Conservation (phyloP, 2,797 vertebrate genomes). For the Chiloscyllium punctatum region DNA sequence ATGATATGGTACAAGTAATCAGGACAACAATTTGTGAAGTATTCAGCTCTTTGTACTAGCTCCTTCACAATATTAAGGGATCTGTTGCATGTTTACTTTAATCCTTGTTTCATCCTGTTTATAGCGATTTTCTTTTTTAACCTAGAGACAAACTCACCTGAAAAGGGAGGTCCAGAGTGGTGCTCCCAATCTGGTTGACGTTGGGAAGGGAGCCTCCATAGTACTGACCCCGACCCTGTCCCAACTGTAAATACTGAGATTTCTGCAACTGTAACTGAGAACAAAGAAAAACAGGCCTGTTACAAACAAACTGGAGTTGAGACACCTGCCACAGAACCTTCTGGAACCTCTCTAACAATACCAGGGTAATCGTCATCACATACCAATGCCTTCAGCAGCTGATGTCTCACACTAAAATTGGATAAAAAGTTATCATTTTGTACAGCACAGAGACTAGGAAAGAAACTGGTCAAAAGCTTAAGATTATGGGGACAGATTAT, state of each 20-base stretch:
- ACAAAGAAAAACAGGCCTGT: not conserved
- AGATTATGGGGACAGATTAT: not conserved
- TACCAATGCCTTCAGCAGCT: not conserved
- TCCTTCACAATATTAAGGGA: not conserved
- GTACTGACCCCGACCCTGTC: conserved; percentile 95
- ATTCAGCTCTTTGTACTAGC: not conserved
- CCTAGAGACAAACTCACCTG: conserved; percentile 72
- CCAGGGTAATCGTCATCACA: not conserved
- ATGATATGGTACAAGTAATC: not conserved
- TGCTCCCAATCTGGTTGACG: conserved; percentile 97
- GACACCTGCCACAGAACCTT: not conserved
- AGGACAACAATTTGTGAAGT: not conserved
- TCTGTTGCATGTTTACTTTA: not conserved
- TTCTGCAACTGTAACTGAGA: conserved; percentile 94
- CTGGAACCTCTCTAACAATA: not conserved
- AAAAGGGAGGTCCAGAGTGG: conserved; percentile 93
- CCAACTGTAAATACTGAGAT: conserved; percentile 97
- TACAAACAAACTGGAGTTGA: not conserved
- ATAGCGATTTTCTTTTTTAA: not conserved
- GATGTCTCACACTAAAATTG: not conserved
- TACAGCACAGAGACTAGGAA: not conserved
- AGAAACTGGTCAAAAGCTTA: not conserved
- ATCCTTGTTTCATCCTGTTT: not conserved
- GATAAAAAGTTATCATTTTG: not conserved
- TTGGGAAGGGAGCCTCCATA: conserved; percentile 98